These are phyloP conservation scores for Slavum lentiscoides DNA, from an alignment of 2,888 invertebrate genomes.

Conservation along the genomic window DNA sequence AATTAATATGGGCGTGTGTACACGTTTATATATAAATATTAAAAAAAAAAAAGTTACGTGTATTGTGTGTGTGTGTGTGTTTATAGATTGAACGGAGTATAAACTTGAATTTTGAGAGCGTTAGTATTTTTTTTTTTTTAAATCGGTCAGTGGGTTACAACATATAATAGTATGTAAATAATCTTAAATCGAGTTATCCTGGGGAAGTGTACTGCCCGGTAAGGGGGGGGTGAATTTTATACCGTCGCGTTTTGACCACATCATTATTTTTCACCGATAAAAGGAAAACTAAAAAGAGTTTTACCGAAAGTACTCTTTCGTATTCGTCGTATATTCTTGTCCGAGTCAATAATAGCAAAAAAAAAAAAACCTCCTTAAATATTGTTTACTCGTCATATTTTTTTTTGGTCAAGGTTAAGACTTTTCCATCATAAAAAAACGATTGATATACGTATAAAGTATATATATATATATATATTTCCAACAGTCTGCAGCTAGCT, in stretches of 20 bases:
- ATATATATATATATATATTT: too few relatives aligned
- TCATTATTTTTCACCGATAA: background rate
- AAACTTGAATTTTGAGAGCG: slow-evolving; percentile 10
- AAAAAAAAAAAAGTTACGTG: background rate
- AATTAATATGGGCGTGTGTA: background rate
- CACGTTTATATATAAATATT: background rate
- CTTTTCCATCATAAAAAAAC: background rate
- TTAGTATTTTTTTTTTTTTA: background rate
- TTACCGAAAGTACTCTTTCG: slow-evolving; percentile 2
- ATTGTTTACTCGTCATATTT: background rate
- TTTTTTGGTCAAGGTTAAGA: slow-evolving; percentile 13
- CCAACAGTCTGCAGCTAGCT: too few relatives aligned
- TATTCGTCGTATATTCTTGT: background rate
- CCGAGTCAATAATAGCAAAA: too few relatives aligned
- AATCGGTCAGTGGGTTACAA: slow-evolving; percentile 24
- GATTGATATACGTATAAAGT: too few relatives aligned
- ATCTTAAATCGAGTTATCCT: background rate
- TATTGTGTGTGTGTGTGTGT: background rate
- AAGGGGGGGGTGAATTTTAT: too few relatives aligned
- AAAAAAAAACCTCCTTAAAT: slow-evolving; percentile 5
- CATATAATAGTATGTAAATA: background rate
- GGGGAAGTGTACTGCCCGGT: background rate
- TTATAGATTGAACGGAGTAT: too few relatives aligned
- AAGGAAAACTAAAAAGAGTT: background rate
- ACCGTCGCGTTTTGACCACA: background rate